Conservation (phyloP, 2,113 vertebrate species). For the Grammomys surdaster region DNA sequence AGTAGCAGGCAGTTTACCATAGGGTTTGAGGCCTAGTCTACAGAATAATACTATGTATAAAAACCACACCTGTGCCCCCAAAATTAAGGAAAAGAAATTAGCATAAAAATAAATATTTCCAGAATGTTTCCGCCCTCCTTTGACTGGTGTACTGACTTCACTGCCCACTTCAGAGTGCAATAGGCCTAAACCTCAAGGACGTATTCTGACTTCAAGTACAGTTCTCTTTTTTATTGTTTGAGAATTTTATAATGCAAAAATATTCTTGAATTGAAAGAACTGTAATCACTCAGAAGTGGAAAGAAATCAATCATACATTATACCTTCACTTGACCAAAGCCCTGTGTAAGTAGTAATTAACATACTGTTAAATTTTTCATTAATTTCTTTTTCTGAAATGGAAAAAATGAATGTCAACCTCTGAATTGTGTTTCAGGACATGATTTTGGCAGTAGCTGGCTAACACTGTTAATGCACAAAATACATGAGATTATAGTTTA, state of each 20-base stretch:
- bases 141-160: neutral
- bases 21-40: neutral
- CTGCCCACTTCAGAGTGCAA: neutral
- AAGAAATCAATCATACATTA: neutral
- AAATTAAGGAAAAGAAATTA: neutral
- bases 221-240: neutral
- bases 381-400: neutral
- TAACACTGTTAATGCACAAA: neutral
- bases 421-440: neutral
- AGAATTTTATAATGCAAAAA: neutral
- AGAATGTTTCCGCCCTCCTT: neutral
- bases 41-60: neutral
- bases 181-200: neutral
- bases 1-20: neutral
- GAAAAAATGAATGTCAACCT: neutral
- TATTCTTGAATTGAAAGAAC: neutral
- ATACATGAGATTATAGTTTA: constrained; percentile 5
- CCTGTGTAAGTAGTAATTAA: neutral
- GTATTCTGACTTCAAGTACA: neutral
- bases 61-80: neutral
- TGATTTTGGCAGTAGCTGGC: neutral
- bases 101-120: neutral
- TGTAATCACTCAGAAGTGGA: neutral
- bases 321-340: neutral
- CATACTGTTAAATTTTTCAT: neutral